phyloP scores from a whole-genome alignment of 2,797 vertebrate species.

The Poecilia velifera region DNA sequence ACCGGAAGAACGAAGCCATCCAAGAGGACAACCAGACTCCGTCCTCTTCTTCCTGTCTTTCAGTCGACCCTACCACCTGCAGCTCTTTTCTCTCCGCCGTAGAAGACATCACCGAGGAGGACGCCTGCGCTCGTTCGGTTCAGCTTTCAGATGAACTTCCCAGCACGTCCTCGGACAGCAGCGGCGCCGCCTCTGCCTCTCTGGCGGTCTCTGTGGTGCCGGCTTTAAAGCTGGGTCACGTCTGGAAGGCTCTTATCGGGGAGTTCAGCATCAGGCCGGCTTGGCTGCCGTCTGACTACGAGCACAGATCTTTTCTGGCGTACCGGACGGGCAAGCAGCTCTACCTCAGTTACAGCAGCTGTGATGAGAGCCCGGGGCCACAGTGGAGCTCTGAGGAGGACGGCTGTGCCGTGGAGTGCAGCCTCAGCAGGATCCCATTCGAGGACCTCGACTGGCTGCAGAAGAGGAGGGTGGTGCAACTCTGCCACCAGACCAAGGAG shows the following conservation, averaged over 20 bases:
- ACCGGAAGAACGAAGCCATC: constrained; percentile 80
- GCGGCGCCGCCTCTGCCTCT: constrained; percentile 54
- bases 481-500: constrained; percentile 83
- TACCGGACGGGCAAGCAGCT: constrained; percentile 80
- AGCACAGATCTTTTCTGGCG: constrained; percentile 79
- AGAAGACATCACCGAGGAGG: constrained; percentile 62
- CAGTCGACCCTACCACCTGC: constrained; percentile 1
- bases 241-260: constrained; percentile 89
- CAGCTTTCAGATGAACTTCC: constrained; percentile 65
- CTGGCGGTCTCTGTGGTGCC: constrained; percentile 80
- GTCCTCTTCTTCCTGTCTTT: constrained; percentile 66
- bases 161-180: constrained; percentile 56
- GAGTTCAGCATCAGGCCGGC: constrained; percentile 83
- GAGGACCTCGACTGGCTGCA: constrained; percentile 94
- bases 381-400: constrained; percentile 62
- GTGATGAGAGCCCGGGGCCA: constrained; percentile 50
- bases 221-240: constrained; percentile 54
- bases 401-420: constrained; percentile 77
- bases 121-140: constrained; percentile 38
- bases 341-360: constrained; percentile 79
- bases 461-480: constrained; percentile 89
- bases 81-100: constrained; percentile 43
- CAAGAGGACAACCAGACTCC: constrained; percentile 59
- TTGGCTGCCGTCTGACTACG: constrained; percentile 66
- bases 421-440: constrained; percentile 81